Conservation (phyloP, 2,888 invertebrate species). For the Mimumesa dahlbomi region DNA sequence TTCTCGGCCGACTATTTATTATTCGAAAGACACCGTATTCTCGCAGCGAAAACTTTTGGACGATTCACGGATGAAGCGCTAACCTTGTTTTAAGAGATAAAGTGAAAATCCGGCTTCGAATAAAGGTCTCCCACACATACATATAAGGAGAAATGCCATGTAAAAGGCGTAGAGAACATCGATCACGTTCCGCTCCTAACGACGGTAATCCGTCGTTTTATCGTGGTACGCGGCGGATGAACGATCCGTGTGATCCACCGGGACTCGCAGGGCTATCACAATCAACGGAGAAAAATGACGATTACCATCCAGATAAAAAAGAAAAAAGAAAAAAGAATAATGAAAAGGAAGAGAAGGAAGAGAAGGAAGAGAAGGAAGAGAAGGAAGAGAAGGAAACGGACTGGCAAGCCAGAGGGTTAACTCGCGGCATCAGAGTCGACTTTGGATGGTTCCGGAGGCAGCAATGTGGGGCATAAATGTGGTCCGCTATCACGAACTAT, state of each 20-base stretch:
- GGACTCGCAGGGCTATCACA: too few relatives aligned
- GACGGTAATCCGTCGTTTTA: conserved; percentile 42
- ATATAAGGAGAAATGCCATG: too few relatives aligned
- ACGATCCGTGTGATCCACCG: conserved; percentile 25
- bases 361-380: background rate
- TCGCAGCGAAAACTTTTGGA: too few relatives aligned
- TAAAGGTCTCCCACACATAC: background rate
- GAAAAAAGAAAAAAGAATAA: conserved; percentile 1
- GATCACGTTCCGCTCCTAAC: conserved; percentile 25
- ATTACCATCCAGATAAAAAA: conserved; percentile 25
- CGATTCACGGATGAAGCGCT: too few relatives aligned
- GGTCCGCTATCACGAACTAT: conserved; percentile 72
- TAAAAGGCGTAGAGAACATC: background rate
- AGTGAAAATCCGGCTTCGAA: too few relatives aligned
- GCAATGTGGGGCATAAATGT: conserved; percentile 69
- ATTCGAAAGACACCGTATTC: too few relatives aligned
- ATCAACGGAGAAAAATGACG: conserved; percentile 48
- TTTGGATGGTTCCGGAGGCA: conserved; percentile 54
- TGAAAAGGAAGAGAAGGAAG: too few relatives aligned
- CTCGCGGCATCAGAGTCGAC: conserved; percentile 56
- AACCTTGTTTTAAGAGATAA: too few relatives aligned
- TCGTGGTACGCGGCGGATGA: conserved; percentile 35
- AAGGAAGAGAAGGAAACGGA: background rate
- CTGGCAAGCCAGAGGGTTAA: conserved; percentile 34
- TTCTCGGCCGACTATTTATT: too few relatives aligned